Evolutionary conservation across 2,113 vertebrate species (phyloP), one percentile per base, ranked within the genome.

Genomic region (Proterorhinus semilunaris): DNA sequence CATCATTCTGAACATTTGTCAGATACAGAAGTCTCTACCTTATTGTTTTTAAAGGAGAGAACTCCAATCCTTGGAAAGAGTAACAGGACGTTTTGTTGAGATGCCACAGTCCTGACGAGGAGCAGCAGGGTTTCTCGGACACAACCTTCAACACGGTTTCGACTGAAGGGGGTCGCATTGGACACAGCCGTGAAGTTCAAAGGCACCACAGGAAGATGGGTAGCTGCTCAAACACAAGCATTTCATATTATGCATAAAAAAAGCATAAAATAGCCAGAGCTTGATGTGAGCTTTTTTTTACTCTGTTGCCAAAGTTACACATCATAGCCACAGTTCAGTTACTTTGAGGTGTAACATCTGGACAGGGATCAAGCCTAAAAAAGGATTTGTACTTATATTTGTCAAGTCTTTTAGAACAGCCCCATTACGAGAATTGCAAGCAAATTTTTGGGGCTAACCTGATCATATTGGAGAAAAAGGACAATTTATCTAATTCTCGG

Each of bases 101-200:
- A 76, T 42, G 90, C 83, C 48, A 94, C 79, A 57, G 83, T 91
- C 61, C 86, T 82, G 3, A 90, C 89, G 46, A 96, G 87, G 61
- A 93, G 79, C 55, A 87, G 80, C 9, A 94, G 69, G 0, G 90
- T 94, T 76, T 95, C 92, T 65, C 89, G 87, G 48, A 94, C 65
- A 10, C 93, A 94, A 67, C 90, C 87, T 83, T 94, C 92, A 17
- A 93, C 86, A 0, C 51, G 65, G 16, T 93, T 90, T 16, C 93
- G 84, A 70, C 86, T 86, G 75, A 91, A 92, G 0, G 80, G 83
- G 7, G 87, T 73, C 17, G 89, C 87, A 47, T 88, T 68, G 6
- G 92, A 89, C 72, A 95, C 75, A 7, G 88, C 88, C 44, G 89
- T 73, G 82, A 91, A 93, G 82, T 94, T 95, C 17, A 96, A 87